Percentiles rank a stretch among this genome's conserved stretches.
Conservation (phyloP, 2,797 vertebrate genomes). For the Cercopithecus petaurista region DNA sequence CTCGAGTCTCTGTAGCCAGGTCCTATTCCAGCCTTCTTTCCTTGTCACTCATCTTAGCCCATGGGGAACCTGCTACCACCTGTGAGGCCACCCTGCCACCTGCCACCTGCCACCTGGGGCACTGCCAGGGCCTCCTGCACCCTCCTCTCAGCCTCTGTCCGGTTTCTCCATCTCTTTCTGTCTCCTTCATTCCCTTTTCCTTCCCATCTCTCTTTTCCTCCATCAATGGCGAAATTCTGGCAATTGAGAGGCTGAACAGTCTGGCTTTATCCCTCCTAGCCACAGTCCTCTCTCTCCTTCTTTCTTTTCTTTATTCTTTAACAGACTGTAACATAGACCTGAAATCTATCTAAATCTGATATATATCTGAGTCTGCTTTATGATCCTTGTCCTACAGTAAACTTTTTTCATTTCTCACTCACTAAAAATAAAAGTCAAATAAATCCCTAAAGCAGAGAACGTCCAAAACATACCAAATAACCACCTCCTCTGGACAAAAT, state of each 20-base stretch:
- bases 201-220: neutral
- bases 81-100: neutral
- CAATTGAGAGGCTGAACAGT: too few relatives aligned
- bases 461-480: neutral
- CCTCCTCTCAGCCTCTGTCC: neutral
- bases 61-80: neutral
- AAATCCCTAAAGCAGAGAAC: neutral
- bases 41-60: too few relatives aligned
- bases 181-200: neutral
- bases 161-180: neutral
- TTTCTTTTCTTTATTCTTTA: neutral
- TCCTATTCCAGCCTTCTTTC: neutral
- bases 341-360: neutral
- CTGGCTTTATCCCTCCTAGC: neutral
- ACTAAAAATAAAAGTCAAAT: neutral
- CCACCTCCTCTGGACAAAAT: neutral
- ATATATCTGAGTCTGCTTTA: neutral
- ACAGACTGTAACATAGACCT: neutral
- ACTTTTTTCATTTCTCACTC: neutral
- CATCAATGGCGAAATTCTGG: accelerated
- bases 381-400: neutral
- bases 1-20: neutral
- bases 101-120: too few relatives aligned
- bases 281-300: accelerated
- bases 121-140: neutral